phyloP scores from a whole-genome alignment of 2,888 invertebrate genomes.

The Thera obeliscata region DNA sequence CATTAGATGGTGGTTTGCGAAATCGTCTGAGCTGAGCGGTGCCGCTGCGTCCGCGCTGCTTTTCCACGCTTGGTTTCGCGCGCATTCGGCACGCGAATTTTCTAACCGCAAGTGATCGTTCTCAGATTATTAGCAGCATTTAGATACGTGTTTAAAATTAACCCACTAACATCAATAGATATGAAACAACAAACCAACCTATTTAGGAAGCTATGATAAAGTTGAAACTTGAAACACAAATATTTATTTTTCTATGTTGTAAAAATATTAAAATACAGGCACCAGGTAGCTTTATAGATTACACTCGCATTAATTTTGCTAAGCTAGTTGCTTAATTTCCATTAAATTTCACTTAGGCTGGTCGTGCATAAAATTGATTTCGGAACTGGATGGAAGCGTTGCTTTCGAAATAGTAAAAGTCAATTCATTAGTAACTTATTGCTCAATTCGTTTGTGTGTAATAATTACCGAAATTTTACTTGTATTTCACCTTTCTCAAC shows the following conservation, averaged over 20 bases:
- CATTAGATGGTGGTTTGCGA: slow-evolving; percentile 84
- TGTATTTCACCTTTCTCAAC: slow-evolving; percentile 17
- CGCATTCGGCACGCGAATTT: slow-evolving; percentile 60
- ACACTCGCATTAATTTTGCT: not conserved
- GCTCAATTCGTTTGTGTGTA: slow-evolving; percentile 25
- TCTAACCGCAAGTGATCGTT: slow-evolving; percentile 32
- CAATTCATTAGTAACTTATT: slow-evolving; percentile 41
- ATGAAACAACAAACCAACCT: slow-evolving; percentile 15
- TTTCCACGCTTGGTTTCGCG: slow-evolving; percentile 76
- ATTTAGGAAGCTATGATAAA: too few species aligned
- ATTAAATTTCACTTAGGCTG: slow-evolving; percentile 54
- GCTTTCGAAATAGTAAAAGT: slow-evolving; percentile 57
- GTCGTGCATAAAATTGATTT: slow-evolving; percentile 57
- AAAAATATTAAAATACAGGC: too few species aligned
- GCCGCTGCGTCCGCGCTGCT: slow-evolving; percentile 72
- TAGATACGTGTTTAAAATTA: slow-evolving; percentile 32
- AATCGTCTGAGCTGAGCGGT: slow-evolving; percentile 69
- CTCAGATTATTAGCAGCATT: slow-evolving; percentile 31
- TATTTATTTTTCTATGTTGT: too few species aligned
- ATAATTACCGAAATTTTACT: slow-evolving; percentile 19
- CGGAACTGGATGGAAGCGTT: slow-evolving; percentile 49
- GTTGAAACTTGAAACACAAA: too few species aligned
- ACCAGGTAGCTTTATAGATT: not conserved
- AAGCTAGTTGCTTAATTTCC: slow-evolving; percentile 15
- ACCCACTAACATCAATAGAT: slow-evolving; percentile 33